Evolutionary conservation across 2,113 vertebrate genomes (phyloP), one percentile per base, ranked within the genome.

Genomic region (Corythornis madagascariensis): DNA sequence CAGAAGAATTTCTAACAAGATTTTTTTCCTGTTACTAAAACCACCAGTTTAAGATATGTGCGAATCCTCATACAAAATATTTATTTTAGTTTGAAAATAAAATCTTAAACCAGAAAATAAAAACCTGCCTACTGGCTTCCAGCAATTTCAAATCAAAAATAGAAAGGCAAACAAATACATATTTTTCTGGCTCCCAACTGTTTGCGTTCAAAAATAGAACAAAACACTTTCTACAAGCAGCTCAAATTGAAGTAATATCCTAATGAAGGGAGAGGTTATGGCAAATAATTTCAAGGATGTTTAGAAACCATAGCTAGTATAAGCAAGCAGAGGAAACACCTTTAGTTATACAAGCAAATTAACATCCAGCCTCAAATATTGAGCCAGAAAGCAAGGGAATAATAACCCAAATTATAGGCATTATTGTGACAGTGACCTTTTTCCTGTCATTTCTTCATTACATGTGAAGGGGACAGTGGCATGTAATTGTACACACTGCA

Each of bases 291-390:
- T 88, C 82, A 94, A 89, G 91, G 84, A 85, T 93, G 82, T 94
- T 95, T 95, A 87, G 80, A 97, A 93, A 86, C 93, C 76, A 83
- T 70, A 67, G 52, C 20, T 80, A 90, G 48, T 38, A 67, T 83
- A 95, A 97, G 93, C 93, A 96, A 94, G 19, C 48, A 95, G 59
- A 95, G 92, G 94, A 97, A 97, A 95, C 93, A 94, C 82, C 92
- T 95, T 95, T 81, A 67, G 76, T 91, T 94, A 83, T 52, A 45
- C 69, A 91, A 92, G 56, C 22, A 95, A 86, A 92, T 94, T 94
- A 92, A 70, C 52, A 64, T 1, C 12, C 1, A 80, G 8, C 26
- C 71, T 91, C 64, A 88, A 95, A 92, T 22, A 56, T 25, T 4
- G 8, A 63, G 50, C 35, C 66, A 96, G 90, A 80, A 96, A 81